Evolutionary conservation across 1,140 invertebrate species (phyloP).

Genomic region (Drosophila jambulina): DNA sequence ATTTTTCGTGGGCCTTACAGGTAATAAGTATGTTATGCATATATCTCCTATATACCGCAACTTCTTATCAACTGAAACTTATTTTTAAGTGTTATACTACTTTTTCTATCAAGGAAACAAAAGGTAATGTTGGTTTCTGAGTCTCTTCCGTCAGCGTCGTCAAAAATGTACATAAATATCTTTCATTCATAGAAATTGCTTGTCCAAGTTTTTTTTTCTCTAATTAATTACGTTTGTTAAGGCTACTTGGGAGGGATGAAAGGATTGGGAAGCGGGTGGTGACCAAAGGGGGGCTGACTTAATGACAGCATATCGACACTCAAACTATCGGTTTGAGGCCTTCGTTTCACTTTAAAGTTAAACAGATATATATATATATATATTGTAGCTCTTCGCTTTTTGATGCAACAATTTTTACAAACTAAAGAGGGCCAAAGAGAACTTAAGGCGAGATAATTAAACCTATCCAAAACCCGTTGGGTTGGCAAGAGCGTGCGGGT

Average conservation of each 20-base stretch:
- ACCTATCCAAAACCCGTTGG: conserved; percentile 2
- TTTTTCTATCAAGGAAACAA: conserved; percentile 11
- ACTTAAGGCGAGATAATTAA: conserved; percentile 15
- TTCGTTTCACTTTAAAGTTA: not conserved
- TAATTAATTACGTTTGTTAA: not conserved
- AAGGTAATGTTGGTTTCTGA: conserved; percentile 17
- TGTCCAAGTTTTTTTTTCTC: not conserved
- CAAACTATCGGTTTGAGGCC: not conserved
- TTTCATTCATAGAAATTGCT: conserved; percentile 3
- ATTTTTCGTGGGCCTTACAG: not conserved
- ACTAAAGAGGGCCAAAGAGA: conserved; percentile 3
- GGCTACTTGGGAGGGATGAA: not conserved
- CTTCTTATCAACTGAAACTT: conserved; percentile 5
- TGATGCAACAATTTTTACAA: not conserved
- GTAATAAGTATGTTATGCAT: conserved; percentile 5
- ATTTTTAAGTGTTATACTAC: not conserved
- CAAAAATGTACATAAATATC: conserved; percentile 16
- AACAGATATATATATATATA: not conserved
- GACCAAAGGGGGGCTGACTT: not conserved
- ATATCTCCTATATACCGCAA: conserved; percentile 16
- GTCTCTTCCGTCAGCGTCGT: not conserved
- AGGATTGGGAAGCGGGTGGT: not conserved
- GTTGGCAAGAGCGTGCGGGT: not conserved
- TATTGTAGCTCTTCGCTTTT: not conserved
- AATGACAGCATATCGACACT: not conserved